Base-by-base conservation (phyloP, 2,113 vertebrate genomes). In the Formicarius rufipectus region DNA sequence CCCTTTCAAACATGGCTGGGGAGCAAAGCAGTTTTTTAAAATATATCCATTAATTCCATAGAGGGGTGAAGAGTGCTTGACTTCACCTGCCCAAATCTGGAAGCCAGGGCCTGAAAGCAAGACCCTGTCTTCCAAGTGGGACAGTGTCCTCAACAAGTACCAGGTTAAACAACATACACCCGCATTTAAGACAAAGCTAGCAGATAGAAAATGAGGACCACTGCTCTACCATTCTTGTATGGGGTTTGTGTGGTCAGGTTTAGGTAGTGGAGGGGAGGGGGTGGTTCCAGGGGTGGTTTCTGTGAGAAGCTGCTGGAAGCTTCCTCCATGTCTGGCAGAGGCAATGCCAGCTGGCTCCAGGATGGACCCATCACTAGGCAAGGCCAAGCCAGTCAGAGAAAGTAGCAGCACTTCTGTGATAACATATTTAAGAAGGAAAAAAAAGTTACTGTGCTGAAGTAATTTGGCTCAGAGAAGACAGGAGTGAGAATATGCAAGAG, bases 331-430 rank as follows among this genome's bases (percentile, higher is more conserved):
- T 40, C 47, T 12, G 6, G 24, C 24, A 75, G 30, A 76, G 55
- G 30, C 39, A 76, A 10, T 53, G 62, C 30, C n/a, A 68, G 39
- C 20, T 7, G 21, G 30, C n/a, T 55, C 20, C 45, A 30, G 60
- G 47, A 55, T 0, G 1, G 39, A 53, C 6, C 4, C 0, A 0
- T 24, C 24, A 21, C 30, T 55, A 30, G 24, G 20, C n/a, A 47
- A 68, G 71, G 39, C 40, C 0, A 0, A 39, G 13, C n/a, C 21
- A 19, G 14, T 47, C 62, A 35, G 40, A 69, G 17, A 55, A 62
- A 21, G 30, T 0, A 60, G 11, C 7, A 55, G 47, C 10, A 7
- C 6, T 21, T 8, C 47, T 63, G 24, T 12, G 53, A 47, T 8
- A 62, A 47, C 14, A 35, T 23, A 66, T 20, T 49, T 31, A 35